Evolutionary conservation across 2,888 invertebrate species (phyloP), one percentile per base, ranked within the genome.

Genomic region (Dendrolimus pini): DNA sequence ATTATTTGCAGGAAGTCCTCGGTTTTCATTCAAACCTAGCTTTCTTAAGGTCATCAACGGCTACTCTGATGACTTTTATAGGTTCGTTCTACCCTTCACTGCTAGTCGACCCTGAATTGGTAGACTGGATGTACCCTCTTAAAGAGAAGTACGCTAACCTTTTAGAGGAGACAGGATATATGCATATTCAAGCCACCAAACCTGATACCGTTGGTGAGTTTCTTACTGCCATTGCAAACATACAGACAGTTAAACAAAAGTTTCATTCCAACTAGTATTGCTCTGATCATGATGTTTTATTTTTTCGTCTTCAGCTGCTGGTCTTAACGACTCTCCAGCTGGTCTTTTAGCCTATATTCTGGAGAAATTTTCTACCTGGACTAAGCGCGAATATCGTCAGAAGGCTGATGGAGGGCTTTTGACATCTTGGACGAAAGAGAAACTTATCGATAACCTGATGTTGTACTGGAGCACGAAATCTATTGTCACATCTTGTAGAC

Each of bases 161-260:
- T 7, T 3, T 72, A 2, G 67, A 74, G 52, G 78, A 78, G 41
- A 58, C 58, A 0, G 78, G 75, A 0, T 92, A 71, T 62, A 70
- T 95, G 62, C 96, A 96, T 75, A 66, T 96, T 13, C 97, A 97
- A 74, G 92, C 95, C 0, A 96, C 96, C 0, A 97, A 96, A 77
- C 97, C 97, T 6, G 97, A 97, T 70, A 59, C 59, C 1, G 7
- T 61, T 1, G 61, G 61, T 58, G 41, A 52, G 59, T 14, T 41
- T 47, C 3, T 47, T 12, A 47, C 47, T 9, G 47, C 47, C 30
- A 3, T 30, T 30, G 30, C 30, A 30, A 30, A 3, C 30, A 3
- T 3, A 30, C 30, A 30, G 3, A 30, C 30, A 30, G 30, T 30
- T 0, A 30, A 30, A 30, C 30, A 30, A 30, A 30, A 30, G 30